Base-by-base conservation (phyloP, 2,113 vertebrate genomes). In the Syngnathoides biaculeatus region DNA sequence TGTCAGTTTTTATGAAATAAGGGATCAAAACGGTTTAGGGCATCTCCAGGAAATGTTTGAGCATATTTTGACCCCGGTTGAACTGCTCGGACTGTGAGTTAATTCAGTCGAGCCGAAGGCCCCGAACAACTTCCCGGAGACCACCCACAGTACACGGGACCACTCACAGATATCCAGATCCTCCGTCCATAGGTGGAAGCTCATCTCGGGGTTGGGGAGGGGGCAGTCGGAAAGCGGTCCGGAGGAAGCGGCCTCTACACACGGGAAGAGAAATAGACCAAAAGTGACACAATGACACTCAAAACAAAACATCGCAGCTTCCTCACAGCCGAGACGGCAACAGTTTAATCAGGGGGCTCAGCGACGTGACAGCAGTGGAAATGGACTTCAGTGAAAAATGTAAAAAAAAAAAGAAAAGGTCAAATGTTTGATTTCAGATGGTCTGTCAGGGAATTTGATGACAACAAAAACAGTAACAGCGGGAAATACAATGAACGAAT, bases 161-260 rank as follows among this genome's bases (percentile, higher is more conserved):
- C 38, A 91, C 91, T 92, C 67, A 93, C 91, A 91, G 90, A 86
- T 87, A 64, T 93, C 89, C 59, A 97, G 91, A 0, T 95, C 93
- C 26, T 95, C 93, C 0, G 85, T 94, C 96, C 95, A 98, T 69
- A 96, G 82, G 83, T 97, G 93, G 86, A 97, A 95, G 71, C 93
- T 93, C 88, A 98, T 96, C 79, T 86, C 89, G 17, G 96, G 96
- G 72, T 93, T 94, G 78, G 96, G 94, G 75, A 97, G 90, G 38
- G 93, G 83, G 73, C 87, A 86, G 70, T 90, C 79, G 62, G 75
- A 79, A 68, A 90, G 77, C 0, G 76, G 65, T 47, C 79, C 84
- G 2, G 55, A 45, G 50, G 85, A 88, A 81, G 87, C 84, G 80
- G 82, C 81, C 39, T 85, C 91, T 92, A 75, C 52, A 72, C 24